A percentile compares a stretch with the other conserved stretches of the same genome.
phyloP scores from a whole-genome alignment of 2,888 invertebrate genomes.

The Strigamia crassipes region DNA sequence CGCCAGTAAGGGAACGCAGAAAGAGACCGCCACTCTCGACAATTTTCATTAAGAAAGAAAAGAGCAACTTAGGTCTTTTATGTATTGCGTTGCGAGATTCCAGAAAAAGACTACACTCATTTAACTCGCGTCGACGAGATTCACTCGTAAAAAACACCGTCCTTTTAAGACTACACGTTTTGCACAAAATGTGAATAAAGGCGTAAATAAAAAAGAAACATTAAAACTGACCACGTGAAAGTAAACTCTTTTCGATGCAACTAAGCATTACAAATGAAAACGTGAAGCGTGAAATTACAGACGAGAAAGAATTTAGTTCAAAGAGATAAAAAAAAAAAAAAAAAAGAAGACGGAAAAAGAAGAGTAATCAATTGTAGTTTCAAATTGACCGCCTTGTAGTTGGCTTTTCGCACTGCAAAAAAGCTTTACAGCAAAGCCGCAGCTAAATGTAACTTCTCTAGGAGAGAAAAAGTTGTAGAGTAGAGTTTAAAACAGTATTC shows the following conservation, averaged over 20 bases:
- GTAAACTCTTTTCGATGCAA: slow-evolving; percentile 3
- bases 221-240: slow-evolving; percentile 2
- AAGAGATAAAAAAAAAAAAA: background rate
- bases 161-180: slow-evolving; percentile 1
- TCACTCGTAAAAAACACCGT: slow-evolving; percentile 12
- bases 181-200: slow-evolving; percentile 4
- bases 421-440: slow-evolving; percentile 18
- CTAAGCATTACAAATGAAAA: slow-evolving; percentile 34
- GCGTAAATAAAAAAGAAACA: slow-evolving; percentile 14
- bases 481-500: slow-evolving; percentile 31
- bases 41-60: slow-evolving; percentile 32
- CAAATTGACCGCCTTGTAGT: slow-evolving; percentile 32
- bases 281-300: slow-evolving; percentile 35
- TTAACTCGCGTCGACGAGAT: background rate
- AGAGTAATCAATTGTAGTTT: slow-evolving; percentile 35
- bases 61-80: slow-evolving; percentile 35
- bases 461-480: background rate
- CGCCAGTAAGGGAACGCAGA: slow-evolving; percentile 10
- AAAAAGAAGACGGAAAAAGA: background rate
- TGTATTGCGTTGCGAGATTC: slow-evolving; percentile 27
- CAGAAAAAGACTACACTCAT: background rate
- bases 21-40: slow-evolving; percentile 32
- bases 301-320: slow-evolving; percentile 18
- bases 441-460: background rate
- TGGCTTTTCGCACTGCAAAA: slow-evolving; percentile 23